phyloP scores from a whole-genome alignment of 2,888 invertebrate genomes.

The Cremastinae sp. region DNA sequence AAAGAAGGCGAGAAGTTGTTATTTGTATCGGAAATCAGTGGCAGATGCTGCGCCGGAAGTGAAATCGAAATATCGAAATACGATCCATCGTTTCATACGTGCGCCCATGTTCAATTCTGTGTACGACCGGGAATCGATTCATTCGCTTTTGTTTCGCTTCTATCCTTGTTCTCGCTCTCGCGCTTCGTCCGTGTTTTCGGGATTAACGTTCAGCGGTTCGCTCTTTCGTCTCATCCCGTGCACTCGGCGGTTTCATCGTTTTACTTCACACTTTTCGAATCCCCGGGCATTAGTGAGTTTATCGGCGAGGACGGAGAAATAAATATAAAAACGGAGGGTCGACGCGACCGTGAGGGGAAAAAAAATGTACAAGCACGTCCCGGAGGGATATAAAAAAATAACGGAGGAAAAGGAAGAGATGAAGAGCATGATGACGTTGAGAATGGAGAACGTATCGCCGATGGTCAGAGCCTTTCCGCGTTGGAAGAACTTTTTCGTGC shows the following conservation, averaged over 20 bases:
- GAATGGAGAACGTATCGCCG: slow-evolving; percentile 60
- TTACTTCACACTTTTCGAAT: slow-evolving; percentile 53
- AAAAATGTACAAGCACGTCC: slow-evolving; percentile 19
- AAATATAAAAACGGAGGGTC: background rate
- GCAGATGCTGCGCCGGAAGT: slow-evolving; percentile 12
- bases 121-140: slow-evolving; percentile 35
- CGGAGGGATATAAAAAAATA: slow-evolving; percentile 5
- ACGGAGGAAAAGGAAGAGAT: slow-evolving; percentile 29
- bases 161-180: slow-evolving; percentile 10
- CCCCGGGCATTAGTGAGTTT: slow-evolving; percentile 39
- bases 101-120: slow-evolving; percentile 1
- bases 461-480: slow-evolving; percentile 53
- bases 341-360: slow-evolving; percentile 5
- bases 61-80: slow-evolving; percentile 43
- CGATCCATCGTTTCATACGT: slow-evolving; percentile 2
- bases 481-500: slow-evolving; percentile 44
- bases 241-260: slow-evolving; percentile 36
- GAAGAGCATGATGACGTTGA: slow-evolving; percentile 41
- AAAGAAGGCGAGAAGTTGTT: background rate
- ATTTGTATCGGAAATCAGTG: slow-evolving; percentile 10
- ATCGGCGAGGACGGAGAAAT: slow-evolving; percentile 30
- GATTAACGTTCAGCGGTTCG: slow-evolving; percentile 53
- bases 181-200: slow-evolving; percentile 41
- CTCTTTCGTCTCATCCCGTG: slow-evolving; percentile 27
- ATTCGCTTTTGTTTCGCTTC: slow-evolving; percentile 19